Conservation (phyloP, 1,140 invertebrate genomes). For the Drosophila truncata region DNA sequence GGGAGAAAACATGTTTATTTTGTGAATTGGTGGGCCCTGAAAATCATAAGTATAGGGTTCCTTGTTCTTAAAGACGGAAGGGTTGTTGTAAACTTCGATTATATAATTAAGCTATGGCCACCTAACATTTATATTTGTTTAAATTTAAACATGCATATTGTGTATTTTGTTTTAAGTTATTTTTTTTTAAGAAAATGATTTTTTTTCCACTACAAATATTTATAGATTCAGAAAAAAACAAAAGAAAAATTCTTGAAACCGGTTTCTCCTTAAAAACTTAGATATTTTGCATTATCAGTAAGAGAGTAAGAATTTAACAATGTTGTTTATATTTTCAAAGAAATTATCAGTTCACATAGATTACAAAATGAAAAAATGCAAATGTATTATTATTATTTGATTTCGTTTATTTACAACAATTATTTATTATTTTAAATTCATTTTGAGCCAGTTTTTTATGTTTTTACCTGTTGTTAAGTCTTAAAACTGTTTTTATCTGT, state of each 20-base stretch:
- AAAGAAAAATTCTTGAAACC: background rate
- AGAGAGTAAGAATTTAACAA: background rate
- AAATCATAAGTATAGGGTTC: background rate
- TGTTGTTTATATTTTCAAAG: background rate
- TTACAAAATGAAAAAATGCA: conserved; percentile 7
- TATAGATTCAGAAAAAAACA: background rate
- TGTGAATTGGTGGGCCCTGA: background rate
- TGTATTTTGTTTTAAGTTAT: background rate
- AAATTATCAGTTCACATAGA: conserved; percentile 15
- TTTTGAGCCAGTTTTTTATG: conserved; percentile 8
- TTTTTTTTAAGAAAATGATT: background rate
- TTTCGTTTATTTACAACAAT: conserved; percentile 22
- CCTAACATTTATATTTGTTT: background rate
- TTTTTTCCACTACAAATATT: background rate
- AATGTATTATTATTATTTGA: background rate
- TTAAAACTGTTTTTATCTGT: conserved; percentile 2
- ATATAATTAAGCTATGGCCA: background rate
- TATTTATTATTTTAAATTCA: conserved; percentile 20
- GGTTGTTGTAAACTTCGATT: too few species aligned
- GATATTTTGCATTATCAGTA: too few species aligned
- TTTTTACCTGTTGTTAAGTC: conserved; percentile 4
- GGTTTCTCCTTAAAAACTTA: background rate
- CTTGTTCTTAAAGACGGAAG: background rate
- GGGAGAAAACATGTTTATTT: conserved; percentile 4
- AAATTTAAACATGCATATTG: background rate